A percentile compares a stretch with the other conserved stretches of the same genome.
Evolutionary conservation across 2,113 vertebrate genomes (phyloP).

Genomic region (Mystacornis crossleyi): DNA sequence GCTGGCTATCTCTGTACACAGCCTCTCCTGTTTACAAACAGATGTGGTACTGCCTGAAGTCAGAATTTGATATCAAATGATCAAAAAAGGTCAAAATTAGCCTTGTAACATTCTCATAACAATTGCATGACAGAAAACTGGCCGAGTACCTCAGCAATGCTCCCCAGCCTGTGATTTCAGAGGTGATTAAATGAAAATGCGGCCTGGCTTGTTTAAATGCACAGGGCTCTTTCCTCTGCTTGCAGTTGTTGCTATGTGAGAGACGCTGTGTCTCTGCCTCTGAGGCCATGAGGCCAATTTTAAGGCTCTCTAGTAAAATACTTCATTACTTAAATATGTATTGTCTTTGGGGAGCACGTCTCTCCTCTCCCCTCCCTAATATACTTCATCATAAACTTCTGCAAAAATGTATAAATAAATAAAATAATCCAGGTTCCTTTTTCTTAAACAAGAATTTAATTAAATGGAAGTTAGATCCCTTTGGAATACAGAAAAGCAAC

Average conservation of each 20-base stretch:
- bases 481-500: conserved; percentile 57
- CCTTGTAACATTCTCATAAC: not conserved
- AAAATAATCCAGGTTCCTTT: conserved; percentile 58
- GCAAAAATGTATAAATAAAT: conserved; percentile 61
- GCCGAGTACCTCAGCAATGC: not conserved
- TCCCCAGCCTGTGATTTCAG: conserved; percentile 30
- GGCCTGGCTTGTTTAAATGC: not conserved
- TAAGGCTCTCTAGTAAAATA: conserved; percentile 41
- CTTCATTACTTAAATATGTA: conserved; percentile 63
- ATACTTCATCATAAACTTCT: conserved; percentile 44
- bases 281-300: conserved; percentile 28
- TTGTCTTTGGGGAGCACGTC: conserved; percentile 37
- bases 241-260: conserved; percentile 35
- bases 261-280: not conserved
- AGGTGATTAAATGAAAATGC: not conserved
- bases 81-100: conserved; percentile 27
- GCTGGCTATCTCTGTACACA: not conserved
- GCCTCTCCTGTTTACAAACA: conserved; percentile 10
- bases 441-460: conserved; percentile 66
- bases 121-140: conserved; percentile 20
- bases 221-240: not conserved
- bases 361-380: not conserved
- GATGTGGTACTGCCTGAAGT: not conserved
- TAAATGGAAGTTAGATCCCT: conserved; percentile 59
- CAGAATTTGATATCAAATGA: not conserved